phyloP scores from a whole-genome alignment of 2,113 vertebrate genomes.

The Myodes glareolus region DNA sequence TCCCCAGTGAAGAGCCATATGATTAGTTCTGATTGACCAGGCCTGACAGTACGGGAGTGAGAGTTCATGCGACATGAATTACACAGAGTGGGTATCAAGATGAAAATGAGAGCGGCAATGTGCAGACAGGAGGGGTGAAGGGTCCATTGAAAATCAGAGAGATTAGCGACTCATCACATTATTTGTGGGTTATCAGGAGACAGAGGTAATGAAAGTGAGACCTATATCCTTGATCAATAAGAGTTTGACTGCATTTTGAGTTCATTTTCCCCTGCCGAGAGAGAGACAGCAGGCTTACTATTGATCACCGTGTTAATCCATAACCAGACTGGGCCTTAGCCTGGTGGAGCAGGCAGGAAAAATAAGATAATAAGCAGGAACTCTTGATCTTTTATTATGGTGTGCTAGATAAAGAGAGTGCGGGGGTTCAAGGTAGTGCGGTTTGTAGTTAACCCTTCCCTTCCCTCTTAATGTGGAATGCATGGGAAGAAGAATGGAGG shows the following conservation, averaged over 20 bases:
- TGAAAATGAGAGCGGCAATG: constrained; percentile 85
- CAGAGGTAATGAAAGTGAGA: constrained; percentile 95
- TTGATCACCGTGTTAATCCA: constrained; percentile 98
- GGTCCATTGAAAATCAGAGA: constrained; percentile 96
- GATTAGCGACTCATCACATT: constrained; percentile 98
- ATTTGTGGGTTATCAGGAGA: constrained; percentile 96
- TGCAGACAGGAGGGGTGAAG: constrained; percentile 88
- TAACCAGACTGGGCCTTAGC: constrained; percentile 94
- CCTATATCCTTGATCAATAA: constrained; percentile 95
- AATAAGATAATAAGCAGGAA: constrained; percentile 93
- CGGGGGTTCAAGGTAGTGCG: constrained; percentile 86
- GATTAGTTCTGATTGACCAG: constrained; percentile 84
- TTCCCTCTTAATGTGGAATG: constrained; percentile 77
- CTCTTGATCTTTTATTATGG: constrained; percentile 94
- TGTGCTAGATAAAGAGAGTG: constrained; percentile 88
- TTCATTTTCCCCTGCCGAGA: constrained; percentile 97
- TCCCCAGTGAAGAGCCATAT: constrained; percentile 77
- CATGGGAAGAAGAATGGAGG: constrained; percentile 63
- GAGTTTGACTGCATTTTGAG: constrained; percentile 98
- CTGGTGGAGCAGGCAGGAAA: constrained; percentile 90
- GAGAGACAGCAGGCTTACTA: constrained; percentile 94
- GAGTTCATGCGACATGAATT: constrained; percentile 83
- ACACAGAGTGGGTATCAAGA: constrained; percentile 78
- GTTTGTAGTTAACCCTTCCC: constrained; percentile 87
- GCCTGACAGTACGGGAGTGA: constrained; percentile 83